These are phyloP conservation scores for Spheniscus mendiculus DNA, from an alignment of 2,113 vertebrate genomes.

Conservation along the genomic window DNA sequence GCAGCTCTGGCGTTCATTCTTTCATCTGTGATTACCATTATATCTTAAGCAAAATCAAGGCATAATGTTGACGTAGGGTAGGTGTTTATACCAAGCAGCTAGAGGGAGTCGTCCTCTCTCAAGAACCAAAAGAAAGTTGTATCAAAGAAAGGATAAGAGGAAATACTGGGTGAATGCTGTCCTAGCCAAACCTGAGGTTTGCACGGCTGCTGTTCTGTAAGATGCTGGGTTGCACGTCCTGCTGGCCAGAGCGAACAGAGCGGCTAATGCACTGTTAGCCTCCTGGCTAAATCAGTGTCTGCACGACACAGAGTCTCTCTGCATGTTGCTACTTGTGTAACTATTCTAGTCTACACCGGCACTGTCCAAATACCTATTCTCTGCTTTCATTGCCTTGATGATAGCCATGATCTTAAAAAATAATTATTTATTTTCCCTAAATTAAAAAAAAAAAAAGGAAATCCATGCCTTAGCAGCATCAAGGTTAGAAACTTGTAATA, in stretches of 20 bases:
- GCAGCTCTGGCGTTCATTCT: neutral
- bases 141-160: neutral
- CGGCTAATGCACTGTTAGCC: neutral
- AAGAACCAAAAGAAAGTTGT: neutral
- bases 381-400: neutral
- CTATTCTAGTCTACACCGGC: neutral
- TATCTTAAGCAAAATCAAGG: neutral
- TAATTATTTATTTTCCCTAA: neutral
- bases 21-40: neutral
- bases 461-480: neutral
- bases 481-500: neutral
- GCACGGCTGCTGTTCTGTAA: neutral
- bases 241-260: neutral
- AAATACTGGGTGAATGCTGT: neutral
- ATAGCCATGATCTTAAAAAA: neutral
- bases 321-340: neutral
- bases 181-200: neutral
- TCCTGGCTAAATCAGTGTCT: neutral
- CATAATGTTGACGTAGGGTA: neutral
- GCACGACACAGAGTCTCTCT: neutral
- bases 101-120: neutral
- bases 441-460: neutral
- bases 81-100: neutral
- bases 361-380: neutral
- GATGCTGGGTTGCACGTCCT: neutral